Evolutionary conservation across 2,797 vertebrate species (phyloP), one percentile per base, ranked within the genome.

Genomic region (Acrossocheilus wenchowensis): DNA sequence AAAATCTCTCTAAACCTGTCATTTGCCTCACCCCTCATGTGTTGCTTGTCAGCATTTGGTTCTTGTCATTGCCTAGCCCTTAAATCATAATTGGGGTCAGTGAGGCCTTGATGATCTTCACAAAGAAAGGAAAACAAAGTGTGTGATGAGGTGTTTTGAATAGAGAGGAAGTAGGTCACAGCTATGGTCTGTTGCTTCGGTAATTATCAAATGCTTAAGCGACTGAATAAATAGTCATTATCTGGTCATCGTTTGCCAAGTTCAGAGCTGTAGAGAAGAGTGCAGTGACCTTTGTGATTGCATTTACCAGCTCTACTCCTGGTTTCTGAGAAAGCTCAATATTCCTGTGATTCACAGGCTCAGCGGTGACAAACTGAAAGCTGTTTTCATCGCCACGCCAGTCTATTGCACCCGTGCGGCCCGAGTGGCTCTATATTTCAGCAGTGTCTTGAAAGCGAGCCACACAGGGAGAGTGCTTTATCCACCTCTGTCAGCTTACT

Each of bases 401-500:
- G 84, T 66, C 57, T 78, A 68, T 80, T 82, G 78, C 81, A 80
- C 82, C 73, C 68, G 54, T 52, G 73, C 34, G 74, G 83, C 66
- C 81, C 36, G 60, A 69, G 81, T 72, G 81, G 89, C 89, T 93
- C 87, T 84, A 93, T 94, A 91, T 93, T 91, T 94, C 92, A 92
- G 90, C 62, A 85, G 89, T 71, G 87, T 92, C 90, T 89, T 92
- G 86, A 90, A 91, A 90, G 87, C 91, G 88, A 91, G 89, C 86
- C 92, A 90, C 91, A 90, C 86, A 91, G 91, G 91, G 91, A 90
- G 90, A 89, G 89, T 91, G 85, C 92, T 92, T 94, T 93, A 93
- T 91, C 89, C 90, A 91, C 89, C 89, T 93, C 91, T 93, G 93
- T 93, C 93, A 93, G 89, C 86, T 94, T 92, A 94, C 92, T 91